These are phyloP conservation scores for Acronicta psi DNA, from an alignment of 2,888 invertebrate species.

Conservation along the genomic window DNA sequence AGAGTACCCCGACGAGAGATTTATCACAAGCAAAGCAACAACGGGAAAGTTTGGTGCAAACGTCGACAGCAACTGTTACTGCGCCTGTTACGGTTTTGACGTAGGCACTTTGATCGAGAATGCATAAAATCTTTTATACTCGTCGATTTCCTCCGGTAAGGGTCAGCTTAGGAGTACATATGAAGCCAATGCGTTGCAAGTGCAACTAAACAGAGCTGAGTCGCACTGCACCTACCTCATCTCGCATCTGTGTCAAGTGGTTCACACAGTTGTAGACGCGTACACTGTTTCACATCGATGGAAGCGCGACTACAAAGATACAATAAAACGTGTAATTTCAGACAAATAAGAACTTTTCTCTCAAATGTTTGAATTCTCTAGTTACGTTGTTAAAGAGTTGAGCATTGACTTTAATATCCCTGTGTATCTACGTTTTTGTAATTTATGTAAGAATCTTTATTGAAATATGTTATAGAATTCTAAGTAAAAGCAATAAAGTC, in stretches of 20 bases:
- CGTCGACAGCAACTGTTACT: slow-evolving; percentile 60
- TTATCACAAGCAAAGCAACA: slow-evolving; percentile 67
- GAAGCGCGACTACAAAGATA: slow-evolving; percentile 38
- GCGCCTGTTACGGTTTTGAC: slow-evolving; percentile 41
- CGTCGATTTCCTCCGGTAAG: slow-evolving; percentile 37
- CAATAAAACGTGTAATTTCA: slow-evolving; percentile 47
- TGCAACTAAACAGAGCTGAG: slow-evolving; percentile 55
- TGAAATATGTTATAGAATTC: background rate
- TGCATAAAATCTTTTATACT: slow-evolving; percentile 48
- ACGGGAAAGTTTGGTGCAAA: slow-evolving; percentile 60
- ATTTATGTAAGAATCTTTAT: too few species aligned
- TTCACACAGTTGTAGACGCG: slow-evolving; percentile 44
- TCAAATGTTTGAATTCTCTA: slow-evolving; percentile 33
- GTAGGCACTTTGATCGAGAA: slow-evolving; percentile 43
- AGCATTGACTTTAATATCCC: slow-evolving; percentile 16
- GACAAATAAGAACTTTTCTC: slow-evolving; percentile 39
- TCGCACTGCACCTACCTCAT: slow-evolving; percentile 54
- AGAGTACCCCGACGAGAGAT: slow-evolving; percentile 58
- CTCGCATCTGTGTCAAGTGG: slow-evolving; percentile 59
- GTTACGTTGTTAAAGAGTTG: slow-evolving; percentile 27
- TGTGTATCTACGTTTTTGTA: background rate
- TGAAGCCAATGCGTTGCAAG: slow-evolving; percentile 60
- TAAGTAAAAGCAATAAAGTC: background rate
- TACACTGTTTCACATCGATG: slow-evolving; percentile 41
- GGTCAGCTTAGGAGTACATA: slow-evolving; percentile 45